A percentile compares a stretch with the other conserved stretches of the same genome.
These are phyloP conservation scores for Neria commutata DNA, from an alignment of 2,888 invertebrate genomes.

Conservation along the genomic window DNA sequence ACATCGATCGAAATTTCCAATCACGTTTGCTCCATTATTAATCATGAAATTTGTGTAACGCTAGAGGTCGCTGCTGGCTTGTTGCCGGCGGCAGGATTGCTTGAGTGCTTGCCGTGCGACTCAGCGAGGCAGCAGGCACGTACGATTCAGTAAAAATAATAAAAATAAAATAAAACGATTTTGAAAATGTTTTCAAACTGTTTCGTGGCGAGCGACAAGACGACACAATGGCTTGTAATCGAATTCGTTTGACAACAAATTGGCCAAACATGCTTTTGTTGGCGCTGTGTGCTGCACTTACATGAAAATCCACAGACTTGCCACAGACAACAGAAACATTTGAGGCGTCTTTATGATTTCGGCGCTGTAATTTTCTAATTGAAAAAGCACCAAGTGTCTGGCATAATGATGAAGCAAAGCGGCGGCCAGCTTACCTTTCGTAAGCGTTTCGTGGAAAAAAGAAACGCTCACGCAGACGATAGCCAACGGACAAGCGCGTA, in stretches of 20 bases:
- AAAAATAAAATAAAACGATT: conserved; percentile 2
- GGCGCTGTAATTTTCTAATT: neutral
- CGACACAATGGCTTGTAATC: conserved; percentile 14
- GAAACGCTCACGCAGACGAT: conserved; percentile 7
- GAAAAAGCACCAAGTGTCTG: neutral
- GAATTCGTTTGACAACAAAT: conserved; percentile 25
- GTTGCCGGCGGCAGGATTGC: neutral
- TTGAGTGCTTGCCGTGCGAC: too few species aligned
- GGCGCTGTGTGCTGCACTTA: neutral
- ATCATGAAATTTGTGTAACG: conserved; percentile 22
- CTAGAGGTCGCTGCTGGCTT: neutral
- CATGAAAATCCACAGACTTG: too few species aligned
- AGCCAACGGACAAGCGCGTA: conserved; percentile 3
- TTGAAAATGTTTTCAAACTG: conserved; percentile 2
- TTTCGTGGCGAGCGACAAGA: neutral
- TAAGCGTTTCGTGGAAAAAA: conserved; percentile 4
- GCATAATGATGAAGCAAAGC: conserved; percentile 25
- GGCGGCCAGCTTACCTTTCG: too few species aligned
- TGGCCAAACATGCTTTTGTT: conserved; percentile 22
- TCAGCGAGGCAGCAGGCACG: conserved; percentile 3
- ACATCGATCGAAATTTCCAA: conserved; percentile 20
- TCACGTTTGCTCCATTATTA: conserved; percentile 30
- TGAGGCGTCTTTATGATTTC: neutral
- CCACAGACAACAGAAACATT: neutral
- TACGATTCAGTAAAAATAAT: neutral